Evolutionary conservation across 2,797 vertebrate species (phyloP).

Genomic region (Hybognathus amarus): DNA sequence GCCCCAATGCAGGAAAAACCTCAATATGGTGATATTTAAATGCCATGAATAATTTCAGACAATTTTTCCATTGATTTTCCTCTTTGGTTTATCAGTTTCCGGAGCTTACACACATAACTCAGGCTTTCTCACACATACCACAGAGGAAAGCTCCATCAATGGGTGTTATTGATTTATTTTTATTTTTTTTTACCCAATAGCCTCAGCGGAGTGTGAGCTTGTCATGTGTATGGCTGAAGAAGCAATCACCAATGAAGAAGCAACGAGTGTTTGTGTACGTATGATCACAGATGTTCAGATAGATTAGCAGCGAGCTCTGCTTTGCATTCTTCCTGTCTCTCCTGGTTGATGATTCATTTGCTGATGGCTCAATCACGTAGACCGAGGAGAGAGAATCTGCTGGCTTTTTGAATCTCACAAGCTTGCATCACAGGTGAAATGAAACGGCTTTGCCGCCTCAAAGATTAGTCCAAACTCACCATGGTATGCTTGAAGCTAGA

Average conservation of each 20-base stretch:
- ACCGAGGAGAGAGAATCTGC: conserved; percentile 30
- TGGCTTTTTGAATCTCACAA: not conserved
- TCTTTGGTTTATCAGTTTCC: not conserved
- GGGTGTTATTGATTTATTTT: conserved; percentile 5
- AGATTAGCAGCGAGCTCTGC: conserved; percentile 27
- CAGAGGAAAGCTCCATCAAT: conserved; percentile 4
- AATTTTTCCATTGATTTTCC: not conserved
- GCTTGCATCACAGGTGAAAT: conserved; percentile 35
- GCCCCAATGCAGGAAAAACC: not conserved
- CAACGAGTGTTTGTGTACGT: not conserved
- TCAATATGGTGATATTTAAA: not conserved
- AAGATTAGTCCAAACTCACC: conserved; percentile 24
- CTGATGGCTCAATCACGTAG: conserved; percentile 19
- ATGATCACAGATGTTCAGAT: conserved; percentile 24
- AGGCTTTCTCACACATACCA: not conserved
- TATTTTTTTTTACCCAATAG: not conserved
- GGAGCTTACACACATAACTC: not conserved
- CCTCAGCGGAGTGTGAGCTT: not conserved
- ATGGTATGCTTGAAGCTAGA: not conserved
- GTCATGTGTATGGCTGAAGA: not conserved
- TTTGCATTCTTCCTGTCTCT: conserved; percentile 20
- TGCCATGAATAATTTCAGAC: not conserved
- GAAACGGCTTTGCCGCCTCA: not conserved
- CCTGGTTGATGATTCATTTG: conserved; percentile 14
- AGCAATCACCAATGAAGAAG: conserved; percentile 8